These are phyloP conservation scores for Phasia obesa DNA, from an alignment of 2,888 invertebrate genomes.

Conservation along the genomic window DNA sequence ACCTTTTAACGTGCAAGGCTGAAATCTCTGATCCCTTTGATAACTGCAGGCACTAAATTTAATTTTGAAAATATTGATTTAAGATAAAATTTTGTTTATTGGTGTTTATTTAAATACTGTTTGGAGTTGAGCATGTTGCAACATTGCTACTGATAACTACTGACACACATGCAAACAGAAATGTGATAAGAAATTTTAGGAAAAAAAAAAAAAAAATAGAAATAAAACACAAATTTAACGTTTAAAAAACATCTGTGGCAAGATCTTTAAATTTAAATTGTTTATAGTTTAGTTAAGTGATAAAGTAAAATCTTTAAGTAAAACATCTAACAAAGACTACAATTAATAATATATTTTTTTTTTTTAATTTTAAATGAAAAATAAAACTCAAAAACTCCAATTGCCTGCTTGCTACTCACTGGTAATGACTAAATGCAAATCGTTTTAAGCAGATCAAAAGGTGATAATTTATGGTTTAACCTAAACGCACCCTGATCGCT, in stretches of 20 bases:
- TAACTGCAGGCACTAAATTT: constrained; percentile 2
- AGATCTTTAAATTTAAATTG: constrained; percentile 8
- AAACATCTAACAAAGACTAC: too few species aligned
- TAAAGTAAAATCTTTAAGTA: constrained; percentile 13
- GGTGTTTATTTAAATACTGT: constrained; percentile 24
- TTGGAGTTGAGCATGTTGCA: constrained; percentile 17
- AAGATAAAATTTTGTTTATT: constrained; percentile 34
- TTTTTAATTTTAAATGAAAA: not conserved
- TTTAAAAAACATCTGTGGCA: constrained; percentile 21
- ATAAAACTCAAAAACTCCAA: not conserved
- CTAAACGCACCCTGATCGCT: constrained; percentile 66
- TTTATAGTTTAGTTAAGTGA: not conserved
- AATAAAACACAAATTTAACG: not conserved
- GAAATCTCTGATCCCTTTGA: constrained; percentile 29
- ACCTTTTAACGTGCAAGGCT: constrained; percentile 18
- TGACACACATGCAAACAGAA: not conserved
- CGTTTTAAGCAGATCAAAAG: constrained; percentile 72
- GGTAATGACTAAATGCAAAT: constrained; percentile 67
- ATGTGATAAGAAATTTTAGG: constrained; percentile 35
- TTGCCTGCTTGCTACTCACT: constrained; percentile 20
- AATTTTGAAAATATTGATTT: constrained; percentile 35
- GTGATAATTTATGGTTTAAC: constrained; percentile 75
- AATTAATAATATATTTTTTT: constrained; percentile 1
- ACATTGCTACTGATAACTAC: constrained; percentile 52
- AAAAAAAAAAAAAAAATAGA: not conserved